phyloP scores from a whole-genome alignment of 2,113 vertebrate genomes.

The Micromys minutus region DNA sequence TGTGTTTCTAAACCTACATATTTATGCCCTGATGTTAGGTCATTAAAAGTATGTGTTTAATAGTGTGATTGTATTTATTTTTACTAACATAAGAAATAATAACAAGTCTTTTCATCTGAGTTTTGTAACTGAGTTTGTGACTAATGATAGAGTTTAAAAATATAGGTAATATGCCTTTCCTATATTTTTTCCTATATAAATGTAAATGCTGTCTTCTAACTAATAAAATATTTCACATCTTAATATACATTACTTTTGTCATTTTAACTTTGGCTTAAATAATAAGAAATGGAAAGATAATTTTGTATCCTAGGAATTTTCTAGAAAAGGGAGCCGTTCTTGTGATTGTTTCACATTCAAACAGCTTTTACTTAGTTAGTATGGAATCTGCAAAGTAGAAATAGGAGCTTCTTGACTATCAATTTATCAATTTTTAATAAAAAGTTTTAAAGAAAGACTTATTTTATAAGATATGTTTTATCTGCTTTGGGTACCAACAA shows the following conservation, averaged over 20 bases:
- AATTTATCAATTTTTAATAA: neutral
- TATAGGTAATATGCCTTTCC: neutral
- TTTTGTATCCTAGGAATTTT: conserved; percentile 20
- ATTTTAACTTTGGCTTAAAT: neutral
- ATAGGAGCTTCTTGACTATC: neutral
- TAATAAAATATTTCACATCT: neutral
- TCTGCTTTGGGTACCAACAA: neutral
- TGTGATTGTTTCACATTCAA: neutral
- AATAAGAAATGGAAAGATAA: neutral
- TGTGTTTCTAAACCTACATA: neutral
- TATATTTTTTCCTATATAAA: too few relatives aligned
- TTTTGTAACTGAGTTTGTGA: conserved; percentile 1
- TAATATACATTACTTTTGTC: conserved; percentile 3
- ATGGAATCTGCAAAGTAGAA: conserved; percentile 31
- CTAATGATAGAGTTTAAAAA: neutral
- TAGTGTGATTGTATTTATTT: neutral
- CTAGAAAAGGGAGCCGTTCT: neutral
- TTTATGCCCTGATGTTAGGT: neutral
- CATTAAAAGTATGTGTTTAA: neutral
- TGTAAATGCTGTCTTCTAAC: neutral
- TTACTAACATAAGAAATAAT: neutral
- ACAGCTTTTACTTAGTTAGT: neutral
- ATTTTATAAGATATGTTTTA: conserved; percentile 33
- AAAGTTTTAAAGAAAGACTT: neutral
- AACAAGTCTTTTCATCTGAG: neutral